phyloP scores from a whole-genome alignment of 2,888 invertebrate genomes.

The Andrena trimmerana region DNA sequence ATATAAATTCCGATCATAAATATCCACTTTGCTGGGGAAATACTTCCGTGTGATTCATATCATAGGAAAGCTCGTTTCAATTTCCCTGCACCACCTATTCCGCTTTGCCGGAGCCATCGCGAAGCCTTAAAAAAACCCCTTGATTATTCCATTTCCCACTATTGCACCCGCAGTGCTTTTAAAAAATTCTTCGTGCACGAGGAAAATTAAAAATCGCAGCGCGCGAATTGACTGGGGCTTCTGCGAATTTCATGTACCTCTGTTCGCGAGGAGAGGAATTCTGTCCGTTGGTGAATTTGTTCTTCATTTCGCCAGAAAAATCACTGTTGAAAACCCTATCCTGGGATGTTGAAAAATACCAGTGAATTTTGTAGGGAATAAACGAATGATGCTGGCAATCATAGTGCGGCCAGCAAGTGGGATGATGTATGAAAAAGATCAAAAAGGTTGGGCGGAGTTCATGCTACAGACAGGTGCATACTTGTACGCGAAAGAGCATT shows the following conservation, averaged over 20 bases:
- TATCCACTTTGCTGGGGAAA: conserved; percentile 67
- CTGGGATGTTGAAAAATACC: not conserved
- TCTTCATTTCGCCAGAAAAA: not conserved
- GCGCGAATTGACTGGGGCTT: not conserved
- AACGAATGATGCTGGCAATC: no score
- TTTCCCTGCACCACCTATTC: conserved; percentile 29
- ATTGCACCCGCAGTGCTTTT: not conserved
- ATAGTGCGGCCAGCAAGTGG: no score
- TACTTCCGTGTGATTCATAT: conserved; percentile 68
- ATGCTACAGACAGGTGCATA: no score
- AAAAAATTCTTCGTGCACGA: not conserved
- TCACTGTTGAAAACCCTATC: not conserved
- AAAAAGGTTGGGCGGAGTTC: no score
- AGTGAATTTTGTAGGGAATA: no score
- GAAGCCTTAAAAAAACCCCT: conserved; percentile 18
- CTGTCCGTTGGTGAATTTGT: no score
- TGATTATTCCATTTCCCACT: conserved; percentile 12
- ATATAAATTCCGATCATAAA: conserved; percentile 72
- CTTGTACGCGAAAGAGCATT: no score
- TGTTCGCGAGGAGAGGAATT: not conserved
- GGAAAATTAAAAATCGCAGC: not conserved
- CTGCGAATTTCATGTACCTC: not conserved
- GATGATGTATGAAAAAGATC: no score
- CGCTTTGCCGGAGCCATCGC: conserved; percentile 14
- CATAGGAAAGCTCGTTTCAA: conserved; percentile 57